Evolutionary conservation across 2,888 invertebrate species (phyloP).

Genomic region (Falcaria lacertinaria): DNA sequence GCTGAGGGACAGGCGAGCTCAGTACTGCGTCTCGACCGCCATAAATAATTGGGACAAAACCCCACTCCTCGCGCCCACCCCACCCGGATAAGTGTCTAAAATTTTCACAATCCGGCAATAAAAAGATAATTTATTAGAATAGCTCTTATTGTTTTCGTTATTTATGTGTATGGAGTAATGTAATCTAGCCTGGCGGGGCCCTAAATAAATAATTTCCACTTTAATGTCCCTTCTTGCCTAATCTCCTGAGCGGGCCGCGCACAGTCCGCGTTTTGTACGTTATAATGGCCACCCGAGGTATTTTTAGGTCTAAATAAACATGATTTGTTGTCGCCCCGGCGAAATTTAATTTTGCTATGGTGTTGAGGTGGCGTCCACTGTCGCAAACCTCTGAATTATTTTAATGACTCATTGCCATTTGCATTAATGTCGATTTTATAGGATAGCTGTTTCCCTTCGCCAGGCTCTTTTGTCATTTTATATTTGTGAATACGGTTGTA

Average conservation of each 20-base stretch:
- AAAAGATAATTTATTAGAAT: constrained; percentile 81
- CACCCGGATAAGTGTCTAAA: constrained; percentile 78
- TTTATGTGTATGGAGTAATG: constrained; percentile 80
- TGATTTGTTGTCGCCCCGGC: constrained; percentile 77
- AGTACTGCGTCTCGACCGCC: constrained; percentile 74
- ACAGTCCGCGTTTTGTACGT: constrained; percentile 62
- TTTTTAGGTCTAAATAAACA: constrained; percentile 80
- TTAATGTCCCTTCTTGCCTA: constrained; percentile 79
- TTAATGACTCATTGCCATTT: constrained; percentile 58
- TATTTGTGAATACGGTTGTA: background rate
- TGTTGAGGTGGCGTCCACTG: constrained; percentile 43
- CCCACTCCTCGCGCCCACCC: constrained; percentile 32
- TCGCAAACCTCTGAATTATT: constrained; percentile 72
- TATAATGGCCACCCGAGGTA: constrained; percentile 77
- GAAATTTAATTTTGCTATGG: constrained; percentile 74
- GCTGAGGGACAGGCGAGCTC: constrained; percentile 66
- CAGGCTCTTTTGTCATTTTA: background rate
- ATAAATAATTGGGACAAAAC: constrained; percentile 79
- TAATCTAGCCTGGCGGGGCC: constrained; percentile 74
- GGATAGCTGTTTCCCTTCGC: constrained; percentile 2
- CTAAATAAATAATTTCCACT: constrained; percentile 79
- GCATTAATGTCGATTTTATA: constrained; percentile 40
- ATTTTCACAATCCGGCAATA: constrained; percentile 81
- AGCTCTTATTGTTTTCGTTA: constrained; percentile 80
- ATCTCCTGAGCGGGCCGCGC: constrained; percentile 69